A percentile compares a stretch with the other conserved stretches of the same genome.
These are phyloP conservation scores for Megaceryle maxima DNA, from an alignment of 2,113 vertebrate species.

Conservation along the genomic window DNA sequence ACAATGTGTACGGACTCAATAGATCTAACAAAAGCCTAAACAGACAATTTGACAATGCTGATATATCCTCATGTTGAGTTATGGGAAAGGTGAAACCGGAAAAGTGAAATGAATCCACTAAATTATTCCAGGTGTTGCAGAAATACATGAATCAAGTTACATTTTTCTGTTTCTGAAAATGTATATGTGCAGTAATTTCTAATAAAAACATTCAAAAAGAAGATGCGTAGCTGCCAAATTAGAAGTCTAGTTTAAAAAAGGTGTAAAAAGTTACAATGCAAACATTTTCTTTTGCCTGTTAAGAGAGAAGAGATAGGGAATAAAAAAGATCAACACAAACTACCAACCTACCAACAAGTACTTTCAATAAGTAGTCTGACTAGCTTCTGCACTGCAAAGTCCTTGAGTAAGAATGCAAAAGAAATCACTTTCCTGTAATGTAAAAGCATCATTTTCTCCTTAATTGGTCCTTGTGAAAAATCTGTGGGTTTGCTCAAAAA, in stretches of 20 bases:
- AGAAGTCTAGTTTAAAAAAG: not conserved
- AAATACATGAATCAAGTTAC: not conserved
- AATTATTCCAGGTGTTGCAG: conserved; percentile 2
- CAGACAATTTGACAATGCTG: not conserved
- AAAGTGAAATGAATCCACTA: not conserved
- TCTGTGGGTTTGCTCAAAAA: not conserved
- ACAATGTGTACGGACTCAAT: not conserved
- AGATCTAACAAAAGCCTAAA: conserved; percentile 34
- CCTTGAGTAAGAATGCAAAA: conserved; percentile 17
- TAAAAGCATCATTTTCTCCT: conserved; percentile 14
- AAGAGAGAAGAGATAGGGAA: conserved; percentile 13
- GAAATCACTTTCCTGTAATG: not conserved
- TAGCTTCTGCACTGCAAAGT: conserved; percentile 22
- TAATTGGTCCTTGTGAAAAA: conserved; percentile 40
- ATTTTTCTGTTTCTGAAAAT: conserved; percentile 28
- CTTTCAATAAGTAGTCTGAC: not conserved
- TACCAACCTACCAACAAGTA: not conserved
- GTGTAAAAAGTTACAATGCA: not conserved
- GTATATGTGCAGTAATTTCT: conserved; percentile 4
- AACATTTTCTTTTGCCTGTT: conserved; percentile 31
- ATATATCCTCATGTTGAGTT: not conserved
- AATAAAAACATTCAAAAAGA: conserved; percentile 13
- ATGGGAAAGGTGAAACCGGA: not conserved
- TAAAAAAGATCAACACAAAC: conserved; percentile 28
- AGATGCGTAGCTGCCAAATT: not conserved